Evolutionary conservation across 2,888 invertebrate genomes (phyloP).

Genomic region (Eulithis prunata): DNA sequence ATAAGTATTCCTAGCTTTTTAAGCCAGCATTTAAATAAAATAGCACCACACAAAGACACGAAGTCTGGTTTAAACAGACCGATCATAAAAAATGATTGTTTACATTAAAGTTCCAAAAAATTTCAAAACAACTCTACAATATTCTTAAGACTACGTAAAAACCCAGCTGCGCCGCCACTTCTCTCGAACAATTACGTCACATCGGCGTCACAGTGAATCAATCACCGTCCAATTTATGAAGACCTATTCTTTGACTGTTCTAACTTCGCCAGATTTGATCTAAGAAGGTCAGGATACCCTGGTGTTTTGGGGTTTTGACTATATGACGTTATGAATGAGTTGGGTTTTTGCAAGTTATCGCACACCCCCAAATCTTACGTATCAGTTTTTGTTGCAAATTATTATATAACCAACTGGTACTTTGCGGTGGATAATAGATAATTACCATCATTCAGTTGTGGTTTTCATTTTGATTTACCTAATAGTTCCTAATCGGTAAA

Average conservation of each 20-base stretch:
- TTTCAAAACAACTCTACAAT: constrained; percentile 38
- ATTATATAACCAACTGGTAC: not conserved
- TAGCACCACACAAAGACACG: too few species aligned
- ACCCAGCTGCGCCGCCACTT: constrained; percentile 43
- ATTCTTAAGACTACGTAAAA: constrained; percentile 51
- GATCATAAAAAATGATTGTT: not conserved
- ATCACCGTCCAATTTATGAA: constrained; percentile 37
- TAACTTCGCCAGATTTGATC: not conserved
- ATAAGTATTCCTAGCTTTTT: too few species aligned
- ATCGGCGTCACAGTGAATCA: constrained; percentile 20
- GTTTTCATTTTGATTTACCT: not conserved
- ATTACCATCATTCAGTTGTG: not conserved
- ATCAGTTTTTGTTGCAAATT: constrained; percentile 1
- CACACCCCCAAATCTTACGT: constrained; percentile 46
- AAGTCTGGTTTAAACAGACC: too few species aligned
- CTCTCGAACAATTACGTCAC: constrained; percentile 46
- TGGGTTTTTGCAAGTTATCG: constrained; percentile 42
- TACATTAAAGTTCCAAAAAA: not conserved
- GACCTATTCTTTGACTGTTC: constrained; percentile 27
- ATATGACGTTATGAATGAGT: constrained; percentile 36
- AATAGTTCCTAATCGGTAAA: not conserved
- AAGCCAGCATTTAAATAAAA: too few species aligned
- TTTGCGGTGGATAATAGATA: constrained; percentile 6
- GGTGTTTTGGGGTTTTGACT: constrained; percentile 31
- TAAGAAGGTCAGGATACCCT: constrained; percentile 22